A percentile compares a stretch with the other conserved stretches of the same genome.
These are phyloP conservation scores for Athrips mouffetella DNA, from an alignment of 2,888 invertebrate species.

Conservation along the genomic window DNA sequence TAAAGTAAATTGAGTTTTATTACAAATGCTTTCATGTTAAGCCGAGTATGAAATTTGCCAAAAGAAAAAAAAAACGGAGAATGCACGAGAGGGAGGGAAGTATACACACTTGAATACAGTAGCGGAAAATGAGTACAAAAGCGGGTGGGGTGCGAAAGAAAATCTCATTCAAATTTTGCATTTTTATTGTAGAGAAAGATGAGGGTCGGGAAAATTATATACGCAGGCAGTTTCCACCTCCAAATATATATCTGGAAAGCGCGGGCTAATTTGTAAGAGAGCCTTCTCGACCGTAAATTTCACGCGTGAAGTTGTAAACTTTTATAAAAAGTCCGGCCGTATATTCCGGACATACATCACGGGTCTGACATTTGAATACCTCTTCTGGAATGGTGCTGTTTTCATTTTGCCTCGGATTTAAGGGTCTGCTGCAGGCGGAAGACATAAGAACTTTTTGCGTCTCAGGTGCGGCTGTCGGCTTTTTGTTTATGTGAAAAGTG, in stretches of 20 bases:
- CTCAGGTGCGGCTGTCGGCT: constrained; percentile 13
- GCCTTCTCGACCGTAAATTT: constrained; percentile 52
- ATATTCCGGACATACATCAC: constrained; percentile 67
- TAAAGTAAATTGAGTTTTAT: constrained; percentile 42
- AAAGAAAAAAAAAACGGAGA: constrained; percentile 30
- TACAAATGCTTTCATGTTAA: constrained; percentile 38
- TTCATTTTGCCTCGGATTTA: constrained; percentile 39
- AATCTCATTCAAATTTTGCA: constrained; percentile 39
- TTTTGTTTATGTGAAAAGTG: neutral
- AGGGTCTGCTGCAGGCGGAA: constrained; percentile 24
- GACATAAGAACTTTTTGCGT: constrained; percentile 20
- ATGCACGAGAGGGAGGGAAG: constrained; percentile 22
- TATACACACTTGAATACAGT: constrained; percentile 28
- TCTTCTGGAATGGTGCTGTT: constrained; percentile 58
- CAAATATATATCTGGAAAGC: constrained; percentile 37
- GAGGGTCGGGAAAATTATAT: constrained; percentile 30
- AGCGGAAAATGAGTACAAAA: constrained; percentile 32
- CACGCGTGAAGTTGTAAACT: constrained; percentile 58
- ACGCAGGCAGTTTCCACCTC: constrained; percentile 25
- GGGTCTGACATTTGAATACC: constrained; percentile 62
- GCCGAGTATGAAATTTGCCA: constrained; percentile 30
- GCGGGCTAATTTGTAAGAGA: constrained; percentile 58
- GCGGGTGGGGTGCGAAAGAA: constrained; percentile 27
- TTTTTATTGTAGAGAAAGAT: constrained; percentile 37
- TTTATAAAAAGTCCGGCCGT: constrained; percentile 63